Evolutionary conservation across 1,140 invertebrate genomes (phyloP).

Genomic region (Laupala kohalensis): DNA sequence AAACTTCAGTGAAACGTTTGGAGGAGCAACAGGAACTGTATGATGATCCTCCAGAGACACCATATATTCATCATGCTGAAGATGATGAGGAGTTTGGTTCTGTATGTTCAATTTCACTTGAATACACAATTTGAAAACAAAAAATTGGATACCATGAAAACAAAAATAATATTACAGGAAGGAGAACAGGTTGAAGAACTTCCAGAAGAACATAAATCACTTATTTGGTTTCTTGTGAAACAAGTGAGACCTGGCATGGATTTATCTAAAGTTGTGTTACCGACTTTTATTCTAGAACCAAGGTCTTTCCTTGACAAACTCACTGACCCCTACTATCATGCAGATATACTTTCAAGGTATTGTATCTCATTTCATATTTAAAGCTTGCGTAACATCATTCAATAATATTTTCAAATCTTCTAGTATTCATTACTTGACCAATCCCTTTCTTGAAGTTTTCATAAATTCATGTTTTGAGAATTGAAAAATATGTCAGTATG

Average conservation of each 20-base stretch:
- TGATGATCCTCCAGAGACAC: constrained; percentile 39
- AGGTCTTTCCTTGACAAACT: constrained; percentile 88
- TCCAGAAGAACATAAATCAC: constrained; percentile 85
- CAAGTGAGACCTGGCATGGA: constrained; percentile 94
- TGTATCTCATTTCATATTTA: constrained; percentile 16
- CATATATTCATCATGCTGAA: constrained; percentile 37
- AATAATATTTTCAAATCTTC: too few species aligned
- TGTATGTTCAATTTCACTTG: not conserved
- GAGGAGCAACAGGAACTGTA: constrained; percentile 30
- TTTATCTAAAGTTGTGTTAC: constrained; percentile 86
- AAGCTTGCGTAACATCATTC: not conserved
- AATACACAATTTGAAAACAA: not conserved
- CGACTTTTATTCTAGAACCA: constrained; percentile 80
- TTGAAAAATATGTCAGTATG: not conserved
- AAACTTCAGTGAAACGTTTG: constrained; percentile 34
- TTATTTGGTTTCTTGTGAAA: constrained; percentile 88
- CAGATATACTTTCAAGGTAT: constrained; percentile 77
- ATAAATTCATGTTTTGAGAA: too few species aligned
- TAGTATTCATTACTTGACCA: too few species aligned
- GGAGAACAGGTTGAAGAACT: constrained; percentile 85
- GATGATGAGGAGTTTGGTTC: constrained; percentile 9
- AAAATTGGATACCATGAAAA: not conserved
- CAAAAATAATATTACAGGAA: constrained; percentile 35
- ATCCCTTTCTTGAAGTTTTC: too few species aligned
- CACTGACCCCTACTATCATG: constrained; percentile 87